phyloP scores from a whole-genome alignment of 2,797 vertebrate genomes.

The Cheirogaleus major region DNA sequence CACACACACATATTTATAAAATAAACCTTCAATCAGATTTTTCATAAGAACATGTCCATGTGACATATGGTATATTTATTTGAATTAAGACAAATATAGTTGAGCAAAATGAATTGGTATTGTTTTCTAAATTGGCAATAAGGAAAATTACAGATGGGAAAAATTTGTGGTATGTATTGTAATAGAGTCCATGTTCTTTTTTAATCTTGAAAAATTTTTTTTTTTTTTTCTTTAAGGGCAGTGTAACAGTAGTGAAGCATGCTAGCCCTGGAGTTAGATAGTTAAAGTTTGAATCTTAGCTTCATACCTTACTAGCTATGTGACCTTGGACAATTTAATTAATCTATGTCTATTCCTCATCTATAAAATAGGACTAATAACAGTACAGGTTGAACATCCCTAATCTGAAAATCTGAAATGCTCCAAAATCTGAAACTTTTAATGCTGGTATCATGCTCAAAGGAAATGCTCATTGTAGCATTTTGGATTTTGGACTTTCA shows the following conservation, averaged over 20 bases:
- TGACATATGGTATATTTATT: not conserved
- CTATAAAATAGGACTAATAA: not conserved
- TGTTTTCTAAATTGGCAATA: slow-evolving; percentile 24
- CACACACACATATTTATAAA: not conserved
- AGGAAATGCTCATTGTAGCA: not conserved
- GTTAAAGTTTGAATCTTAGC: not conserved
- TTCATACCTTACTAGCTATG: not conserved
- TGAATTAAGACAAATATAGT: not conserved
- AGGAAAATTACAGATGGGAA: slow-evolving; percentile 3
- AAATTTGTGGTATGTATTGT: not conserved
- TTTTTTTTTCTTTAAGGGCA: not conserved
- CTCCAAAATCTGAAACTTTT: not conserved
- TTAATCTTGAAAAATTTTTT: not conserved
- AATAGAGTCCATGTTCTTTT: not conserved
- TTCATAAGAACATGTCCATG: not conserved
- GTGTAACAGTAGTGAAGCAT: not conserved
- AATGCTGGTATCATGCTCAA: not conserved
- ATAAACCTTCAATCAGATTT: not conserved
- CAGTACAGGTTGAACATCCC: not conserved
- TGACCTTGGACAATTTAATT: not conserved
- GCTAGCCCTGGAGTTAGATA: not conserved
- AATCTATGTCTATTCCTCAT: not conserved
- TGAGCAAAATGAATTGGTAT: slow-evolving; percentile 17
- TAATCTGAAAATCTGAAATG: not conserved
- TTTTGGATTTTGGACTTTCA: not conserved